phyloP scores from a whole-genome alignment of 2,113 vertebrate species.

The Rhabdomys dilectus region DNA sequence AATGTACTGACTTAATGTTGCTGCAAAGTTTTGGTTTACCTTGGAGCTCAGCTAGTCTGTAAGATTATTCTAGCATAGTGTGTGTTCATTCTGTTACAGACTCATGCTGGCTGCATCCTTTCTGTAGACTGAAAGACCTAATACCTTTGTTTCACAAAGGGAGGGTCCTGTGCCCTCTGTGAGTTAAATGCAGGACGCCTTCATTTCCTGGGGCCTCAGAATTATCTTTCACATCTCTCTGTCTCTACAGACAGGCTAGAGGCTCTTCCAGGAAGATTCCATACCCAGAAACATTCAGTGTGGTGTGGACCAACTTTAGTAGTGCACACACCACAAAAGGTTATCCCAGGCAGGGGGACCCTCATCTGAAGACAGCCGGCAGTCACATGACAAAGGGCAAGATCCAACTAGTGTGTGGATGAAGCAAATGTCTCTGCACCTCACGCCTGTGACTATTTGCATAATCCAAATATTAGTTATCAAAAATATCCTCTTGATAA shows the following conservation, averaged over 20 bases:
- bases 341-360: neutral
- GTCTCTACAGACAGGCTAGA: neutral
- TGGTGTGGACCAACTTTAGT: neutral
- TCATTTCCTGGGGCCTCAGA: neutral
- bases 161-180: neutral
- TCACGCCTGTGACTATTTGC: neutral
- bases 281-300: neutral
- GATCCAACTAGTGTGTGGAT: rapidly evolving
- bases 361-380: neutral
- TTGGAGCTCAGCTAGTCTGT: neutral
- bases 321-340: neutral
- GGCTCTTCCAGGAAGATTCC: neutral
- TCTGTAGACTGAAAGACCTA: neutral
- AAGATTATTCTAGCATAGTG: neutral
- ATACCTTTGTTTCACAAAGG: neutral
- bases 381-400: neutral
- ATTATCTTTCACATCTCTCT: neutral
- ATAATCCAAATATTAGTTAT: neutral
- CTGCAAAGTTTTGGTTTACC: conserved; percentile 20
- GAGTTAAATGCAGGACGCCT: neutral
- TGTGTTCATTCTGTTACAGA: neutral
- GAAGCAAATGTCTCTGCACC: neutral
- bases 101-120: neutral
- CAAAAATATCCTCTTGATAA: neutral
- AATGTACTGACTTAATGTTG: conserved; percentile 30